phyloP scores from a whole-genome alignment of 2,113 vertebrate genomes.

The Todiramphus saurophagus region DNA sequence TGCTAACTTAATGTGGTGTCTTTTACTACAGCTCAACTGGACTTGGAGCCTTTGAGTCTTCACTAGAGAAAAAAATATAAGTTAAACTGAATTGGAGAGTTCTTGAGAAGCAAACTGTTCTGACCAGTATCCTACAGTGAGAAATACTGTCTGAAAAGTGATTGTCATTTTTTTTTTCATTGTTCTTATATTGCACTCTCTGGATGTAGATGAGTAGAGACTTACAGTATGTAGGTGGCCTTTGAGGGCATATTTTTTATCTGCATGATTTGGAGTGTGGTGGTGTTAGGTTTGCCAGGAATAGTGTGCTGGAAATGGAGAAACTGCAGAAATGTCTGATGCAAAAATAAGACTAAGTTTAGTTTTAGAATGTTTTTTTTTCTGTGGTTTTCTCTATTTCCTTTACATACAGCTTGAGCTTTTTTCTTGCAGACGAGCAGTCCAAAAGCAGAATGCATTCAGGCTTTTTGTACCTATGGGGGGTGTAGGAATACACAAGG shows the following conservation, averaged over 20 bases:
- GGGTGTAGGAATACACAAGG: neutral
- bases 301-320: neutral
- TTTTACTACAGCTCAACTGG: neutral
- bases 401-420: conserved; percentile 28
- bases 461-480: neutral
- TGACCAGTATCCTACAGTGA: neutral
- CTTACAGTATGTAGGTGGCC: neutral
- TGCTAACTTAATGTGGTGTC: neutral
- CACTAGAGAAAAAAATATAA: neutral
- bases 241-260: neutral
- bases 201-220: neutral
- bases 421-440: neutral
- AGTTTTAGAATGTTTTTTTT: neutral
- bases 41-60: neutral
- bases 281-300: neutral
- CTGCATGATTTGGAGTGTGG: neutral
- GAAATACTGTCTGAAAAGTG: neutral
- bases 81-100: neutral
- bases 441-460: conserved; percentile 1
- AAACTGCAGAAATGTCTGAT: neutral
- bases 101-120: neutral
- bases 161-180: no score
- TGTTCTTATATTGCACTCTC: neutral
- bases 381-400: conserved; percentile 45
- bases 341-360: neutral